Percentiles rank a stretch among this genome's conserved stretches.
phyloP scores from a whole-genome alignment of 1,140 invertebrate genomes.

The Micrasema longulum region DNA sequence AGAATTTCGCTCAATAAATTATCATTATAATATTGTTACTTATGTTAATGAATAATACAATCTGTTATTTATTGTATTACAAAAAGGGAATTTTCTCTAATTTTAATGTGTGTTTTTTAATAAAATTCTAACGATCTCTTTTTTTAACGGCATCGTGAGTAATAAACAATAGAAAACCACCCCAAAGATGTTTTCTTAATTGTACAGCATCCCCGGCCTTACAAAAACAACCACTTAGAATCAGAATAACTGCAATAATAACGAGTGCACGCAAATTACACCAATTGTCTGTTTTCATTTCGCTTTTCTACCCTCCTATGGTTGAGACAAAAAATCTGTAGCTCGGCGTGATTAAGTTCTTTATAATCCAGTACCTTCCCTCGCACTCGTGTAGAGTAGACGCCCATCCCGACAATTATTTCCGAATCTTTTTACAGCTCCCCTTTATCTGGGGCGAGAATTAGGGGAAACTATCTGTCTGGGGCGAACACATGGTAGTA shows the following conservation, averaged over 20 bases:
- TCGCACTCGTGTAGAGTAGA: not conserved
- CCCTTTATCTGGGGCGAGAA: slow-evolving; percentile 22
- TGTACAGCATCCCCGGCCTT: slow-evolving; percentile 1
- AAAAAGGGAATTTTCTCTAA: not conserved
- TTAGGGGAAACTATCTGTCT: slow-evolving; percentile 34
- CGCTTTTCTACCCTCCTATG: slow-evolving; percentile 14
- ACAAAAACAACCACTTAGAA: slow-evolving; percentile 20
- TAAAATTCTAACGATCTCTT: not conserved
- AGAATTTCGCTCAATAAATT: too few species aligned
- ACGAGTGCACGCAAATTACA: slow-evolving; percentile 30
- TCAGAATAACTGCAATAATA: slow-evolving; percentile 34
- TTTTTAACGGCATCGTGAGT: not conserved
- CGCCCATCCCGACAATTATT: slow-evolving; percentile 35
- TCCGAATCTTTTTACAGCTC: slow-evolving; percentile 39
- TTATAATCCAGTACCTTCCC: slow-evolving; percentile 38
- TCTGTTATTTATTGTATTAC: too few species aligned
- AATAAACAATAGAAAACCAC: not conserved
- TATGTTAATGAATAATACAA: too few species aligned
- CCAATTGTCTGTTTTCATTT: slow-evolving; percentile 30
- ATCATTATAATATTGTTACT: too few species aligned
- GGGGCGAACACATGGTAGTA: not conserved
- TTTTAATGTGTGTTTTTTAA: too few species aligned
- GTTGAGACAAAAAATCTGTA: slow-evolving; percentile 42
- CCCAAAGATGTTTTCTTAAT: not conserved
- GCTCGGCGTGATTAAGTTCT: slow-evolving; percentile 41